Conservation (phyloP, 1,140 invertebrate genomes). For the Drosophila ogumai region DNA sequence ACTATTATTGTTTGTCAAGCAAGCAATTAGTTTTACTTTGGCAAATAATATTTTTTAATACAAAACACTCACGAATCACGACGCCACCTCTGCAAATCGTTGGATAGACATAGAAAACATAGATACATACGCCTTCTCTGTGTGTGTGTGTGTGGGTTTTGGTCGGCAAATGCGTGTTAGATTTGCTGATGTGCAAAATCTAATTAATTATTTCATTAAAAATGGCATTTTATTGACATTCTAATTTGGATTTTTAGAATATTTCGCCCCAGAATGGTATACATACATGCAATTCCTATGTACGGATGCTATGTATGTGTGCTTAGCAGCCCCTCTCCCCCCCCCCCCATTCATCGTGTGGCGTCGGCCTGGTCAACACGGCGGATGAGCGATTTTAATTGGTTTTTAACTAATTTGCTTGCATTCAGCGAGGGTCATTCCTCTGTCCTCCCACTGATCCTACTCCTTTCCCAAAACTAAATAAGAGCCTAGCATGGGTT, state of each 20-base stretch:
- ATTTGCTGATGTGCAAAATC: slow-evolving; percentile 79
- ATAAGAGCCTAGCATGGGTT: neutral
- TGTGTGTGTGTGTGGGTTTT: slow-evolving; percentile 7
- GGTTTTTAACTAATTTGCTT: slow-evolving; percentile 82
- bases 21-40: neutral
- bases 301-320: neutral
- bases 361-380: slow-evolving; percentile 45
- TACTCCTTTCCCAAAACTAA: neutral
- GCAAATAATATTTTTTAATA: neutral
- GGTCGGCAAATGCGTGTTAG: slow-evolving; percentile 57
- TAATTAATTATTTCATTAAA: slow-evolving; percentile 84
- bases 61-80: slow-evolving; percentile 15
- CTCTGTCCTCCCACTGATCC: neutral
- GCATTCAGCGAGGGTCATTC: slow-evolving; percentile 28
- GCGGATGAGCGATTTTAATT: slow-evolving; percentile 80
- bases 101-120: slow-evolving; percentile 21
- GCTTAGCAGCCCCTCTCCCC: neutral
- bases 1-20: neutral
- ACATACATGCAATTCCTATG: slow-evolving; percentile 19
- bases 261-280: slow-evolving; percentile 30
- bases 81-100: slow-evolving; percentile 6
- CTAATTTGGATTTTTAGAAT: slow-evolving; percentile 80
- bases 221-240: slow-evolving; percentile 80
- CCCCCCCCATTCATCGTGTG: slow-evolving; percentile 22
- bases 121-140: slow-evolving; percentile 3